Conservation (phyloP, 53 echinoderm and acorn worm species). For the Pentamera pediparva region DNA sequence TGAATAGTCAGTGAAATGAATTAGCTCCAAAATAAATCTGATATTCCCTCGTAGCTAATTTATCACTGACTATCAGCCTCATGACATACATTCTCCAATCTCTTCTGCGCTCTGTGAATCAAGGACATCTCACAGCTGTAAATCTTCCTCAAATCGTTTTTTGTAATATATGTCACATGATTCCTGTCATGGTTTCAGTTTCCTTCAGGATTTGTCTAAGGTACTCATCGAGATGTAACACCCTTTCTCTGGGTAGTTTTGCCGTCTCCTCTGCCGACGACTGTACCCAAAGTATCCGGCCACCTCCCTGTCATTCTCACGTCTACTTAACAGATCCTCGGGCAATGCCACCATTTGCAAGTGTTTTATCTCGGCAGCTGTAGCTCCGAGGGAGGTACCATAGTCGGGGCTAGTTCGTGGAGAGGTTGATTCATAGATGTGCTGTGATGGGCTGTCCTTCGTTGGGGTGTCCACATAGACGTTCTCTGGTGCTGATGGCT, state of each 20-base stretch:
- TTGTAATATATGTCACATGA: too few relatives aligned
- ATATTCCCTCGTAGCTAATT: too few relatives aligned
- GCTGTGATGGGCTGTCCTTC: not conserved
- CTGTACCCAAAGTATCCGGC: conserved; percentile 8
- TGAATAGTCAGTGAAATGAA: too few relatives aligned
- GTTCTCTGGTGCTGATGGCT: conserved; percentile 19
- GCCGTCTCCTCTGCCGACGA: too few relatives aligned
- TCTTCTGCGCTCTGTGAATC: too few relatives aligned
- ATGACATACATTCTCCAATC: too few relatives aligned
- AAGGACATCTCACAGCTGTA: too few relatives aligned
- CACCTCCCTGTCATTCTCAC: conserved; percentile 3
- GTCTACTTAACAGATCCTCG: conserved; percentile 1
- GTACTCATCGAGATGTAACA: conserved; percentile 26
- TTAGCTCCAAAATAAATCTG: too few relatives aligned
- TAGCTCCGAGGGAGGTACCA: not conserved
- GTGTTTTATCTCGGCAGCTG: not conserved
- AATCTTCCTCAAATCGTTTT: too few relatives aligned
- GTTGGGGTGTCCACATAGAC: conserved; percentile 7
- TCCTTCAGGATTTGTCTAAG: conserved; percentile 15
- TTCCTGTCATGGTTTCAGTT: not conserved
- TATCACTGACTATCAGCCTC: too few relatives aligned
- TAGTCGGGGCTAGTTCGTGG: not conserved
- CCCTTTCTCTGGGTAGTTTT: not conserved
- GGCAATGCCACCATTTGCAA: too few relatives aligned
- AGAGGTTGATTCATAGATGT: not conserved